These are phyloP conservation scores for Cenopis cana DNA, from an alignment of 2,888 invertebrate species.

Conservation along the genomic window DNA sequence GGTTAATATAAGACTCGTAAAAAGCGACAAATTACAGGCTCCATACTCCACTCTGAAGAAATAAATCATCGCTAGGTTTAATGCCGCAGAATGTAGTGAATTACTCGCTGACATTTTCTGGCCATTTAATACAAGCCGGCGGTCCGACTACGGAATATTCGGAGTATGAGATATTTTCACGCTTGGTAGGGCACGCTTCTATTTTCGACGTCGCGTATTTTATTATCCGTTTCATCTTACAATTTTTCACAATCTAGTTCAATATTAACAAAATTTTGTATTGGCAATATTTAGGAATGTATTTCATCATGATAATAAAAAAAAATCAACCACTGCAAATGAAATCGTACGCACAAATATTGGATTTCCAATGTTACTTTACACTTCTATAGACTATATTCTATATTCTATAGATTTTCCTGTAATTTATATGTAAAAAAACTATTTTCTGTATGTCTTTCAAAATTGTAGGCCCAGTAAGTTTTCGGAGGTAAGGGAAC, in stretches of 20 bases:
- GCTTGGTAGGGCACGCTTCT: constrained; percentile 9
- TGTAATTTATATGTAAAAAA: too few species aligned
- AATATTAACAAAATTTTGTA: background rate
- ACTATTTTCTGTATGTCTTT: too few species aligned
- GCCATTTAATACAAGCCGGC: constrained; percentile 26
- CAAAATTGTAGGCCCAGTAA: too few species aligned
- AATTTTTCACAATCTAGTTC: background rate
- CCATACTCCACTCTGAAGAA: background rate
- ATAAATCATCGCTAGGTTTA: background rate
- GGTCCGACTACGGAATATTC: constrained; percentile 9
- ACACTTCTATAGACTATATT: too few species aligned
- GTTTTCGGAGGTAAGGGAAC: too few species aligned
- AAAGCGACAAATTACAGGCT: background rate
- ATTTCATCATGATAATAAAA: too few species aligned
- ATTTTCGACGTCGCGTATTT: background rate
- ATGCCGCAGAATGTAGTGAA: constrained; percentile 10
- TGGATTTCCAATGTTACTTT: too few species aligned
- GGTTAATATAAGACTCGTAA: background rate
- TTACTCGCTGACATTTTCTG: constrained; percentile 36
- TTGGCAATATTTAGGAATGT: too few species aligned
- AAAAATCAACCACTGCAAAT: too few species aligned
- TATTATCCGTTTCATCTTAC: background rate
- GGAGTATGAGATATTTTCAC: constrained; percentile 33
- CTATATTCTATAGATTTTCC: too few species aligned
- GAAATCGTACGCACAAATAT: too few species aligned